These are phyloP conservation scores for Nephrotoma flavescens DNA, from an alignment of 2,888 invertebrate genomes.

Conservation along the genomic window DNA sequence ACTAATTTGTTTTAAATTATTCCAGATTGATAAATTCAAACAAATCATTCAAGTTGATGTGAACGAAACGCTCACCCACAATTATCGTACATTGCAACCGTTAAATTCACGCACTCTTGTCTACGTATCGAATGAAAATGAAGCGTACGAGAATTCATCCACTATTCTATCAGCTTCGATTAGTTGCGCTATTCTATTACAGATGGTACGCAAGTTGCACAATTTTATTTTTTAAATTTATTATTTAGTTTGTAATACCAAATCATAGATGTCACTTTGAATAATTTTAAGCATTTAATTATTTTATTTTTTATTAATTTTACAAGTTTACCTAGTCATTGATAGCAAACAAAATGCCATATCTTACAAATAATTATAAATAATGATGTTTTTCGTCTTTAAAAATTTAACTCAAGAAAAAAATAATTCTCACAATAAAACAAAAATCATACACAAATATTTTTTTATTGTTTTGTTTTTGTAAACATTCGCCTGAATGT, in stretches of 20 bases:
- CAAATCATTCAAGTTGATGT: constrained; percentile 22
- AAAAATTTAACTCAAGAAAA: neutral
- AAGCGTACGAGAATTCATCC: neutral
- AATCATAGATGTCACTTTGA: neutral
- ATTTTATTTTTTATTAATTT: neutral
- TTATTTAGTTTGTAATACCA: neutral
- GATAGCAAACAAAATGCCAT: neutral
- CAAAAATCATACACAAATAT: neutral
- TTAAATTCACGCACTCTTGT: constrained; percentile 22
- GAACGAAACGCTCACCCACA: constrained; percentile 29
- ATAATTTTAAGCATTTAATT: neutral
- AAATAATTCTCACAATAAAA: neutral
- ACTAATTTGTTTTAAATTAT: constrained; percentile 9
- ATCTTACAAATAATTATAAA: neutral
- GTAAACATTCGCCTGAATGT: neutral
- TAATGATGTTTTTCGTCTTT: neutral
- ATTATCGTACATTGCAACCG: constrained; percentile 33
- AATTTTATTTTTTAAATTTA: neutral
- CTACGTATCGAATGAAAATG: constrained; percentile 5
- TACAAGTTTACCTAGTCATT: neutral
- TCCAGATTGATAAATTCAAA: constrained; percentile 30
- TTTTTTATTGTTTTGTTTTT: neutral
- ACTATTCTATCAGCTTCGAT: neutral
- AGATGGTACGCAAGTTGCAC: neutral
- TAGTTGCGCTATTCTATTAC: neutral